Percentiles rank a stretch among this genome's conserved stretches.
These are phyloP conservation scores for Agrochola lychnidis DNA, from an alignment of 2,888 invertebrate genomes.

Conservation along the genomic window DNA sequence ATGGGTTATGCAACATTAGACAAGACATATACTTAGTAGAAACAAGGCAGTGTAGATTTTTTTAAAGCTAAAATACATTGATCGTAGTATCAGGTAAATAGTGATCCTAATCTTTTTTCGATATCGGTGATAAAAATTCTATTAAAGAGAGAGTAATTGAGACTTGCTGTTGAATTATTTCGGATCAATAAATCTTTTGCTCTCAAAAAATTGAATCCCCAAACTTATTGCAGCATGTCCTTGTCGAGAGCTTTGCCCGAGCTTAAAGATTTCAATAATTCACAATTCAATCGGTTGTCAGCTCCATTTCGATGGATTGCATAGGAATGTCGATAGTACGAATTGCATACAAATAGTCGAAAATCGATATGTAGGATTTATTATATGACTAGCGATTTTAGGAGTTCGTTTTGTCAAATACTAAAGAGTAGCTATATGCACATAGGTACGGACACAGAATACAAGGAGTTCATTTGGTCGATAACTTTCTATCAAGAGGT, in stretches of 20 bases:
- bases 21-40: neutral
- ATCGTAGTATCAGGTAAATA: neutral
- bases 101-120: neutral
- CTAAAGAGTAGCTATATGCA: neutral
- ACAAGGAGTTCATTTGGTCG: neutral
- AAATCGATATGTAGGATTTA: slow-evolving; percentile 20
- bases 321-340: slow-evolving; percentile 26
- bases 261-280: neutral
- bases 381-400: neutral
- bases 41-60: neutral
- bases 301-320: slow-evolving; percentile 15
- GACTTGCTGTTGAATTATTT: neutral
- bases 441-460: neutral
- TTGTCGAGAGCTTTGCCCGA: neutral
- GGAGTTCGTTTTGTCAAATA: neutral
- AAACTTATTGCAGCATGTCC: neutral
- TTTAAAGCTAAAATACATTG: neutral
- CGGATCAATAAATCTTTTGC: neutral
- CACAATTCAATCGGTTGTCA: neutral
- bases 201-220: neutral
- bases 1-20: slow-evolving; percentile 51
- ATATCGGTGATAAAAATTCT: neutral
- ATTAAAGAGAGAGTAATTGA: neutral
- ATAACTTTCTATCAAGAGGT: neutral
- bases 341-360: slow-evolving; percentile 42